A percentile compares a stretch with the other conserved stretches of the same genome.
Conservation (phyloP, 2,888 invertebrate species). For the Creontiades dilutus region DNA sequence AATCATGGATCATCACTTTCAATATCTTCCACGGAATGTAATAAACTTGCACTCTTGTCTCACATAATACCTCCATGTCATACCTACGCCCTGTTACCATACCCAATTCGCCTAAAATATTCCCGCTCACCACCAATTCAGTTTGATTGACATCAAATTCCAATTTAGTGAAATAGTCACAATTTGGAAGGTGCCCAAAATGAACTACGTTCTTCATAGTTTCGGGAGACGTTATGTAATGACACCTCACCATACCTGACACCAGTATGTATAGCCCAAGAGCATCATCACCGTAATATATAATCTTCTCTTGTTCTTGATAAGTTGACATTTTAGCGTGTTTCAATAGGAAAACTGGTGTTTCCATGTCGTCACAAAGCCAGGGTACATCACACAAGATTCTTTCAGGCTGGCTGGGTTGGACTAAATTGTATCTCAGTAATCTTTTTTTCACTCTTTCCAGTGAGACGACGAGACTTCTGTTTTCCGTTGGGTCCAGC, state of each 20-base stretch:
- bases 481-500: constrained; percentile 66
- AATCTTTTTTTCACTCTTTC: constrained; percentile 79
- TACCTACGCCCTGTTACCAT: constrained; percentile 70
- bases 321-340: constrained; percentile 65
- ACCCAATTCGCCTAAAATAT: constrained; percentile 72
- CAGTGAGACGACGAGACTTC: constrained; percentile 79
- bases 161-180: constrained; percentile 71
- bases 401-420: constrained; percentile 52
- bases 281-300: constrained; percentile 56
- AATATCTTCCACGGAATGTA: constrained; percentile 68
- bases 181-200: constrained; percentile 70
- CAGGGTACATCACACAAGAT: constrained; percentile 57
- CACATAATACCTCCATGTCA: constrained; percentile 72
- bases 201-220: not conserved
- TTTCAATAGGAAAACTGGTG: constrained; percentile 50
- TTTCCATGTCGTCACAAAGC: constrained; percentile 60
- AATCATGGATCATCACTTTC: constrained; percentile 50
- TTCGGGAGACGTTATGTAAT: constrained; percentile 15
- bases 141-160: constrained; percentile 48
- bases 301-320: constrained; percentile 49
- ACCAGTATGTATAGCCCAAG: constrained; percentile 60
- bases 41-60: constrained; percentile 72
- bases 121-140: constrained; percentile 70
- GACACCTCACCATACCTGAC: constrained; percentile 58
- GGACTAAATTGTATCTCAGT: constrained; percentile 76